phyloP scores from a whole-genome alignment of 2,888 invertebrate species.

The Nebria salina region DNA sequence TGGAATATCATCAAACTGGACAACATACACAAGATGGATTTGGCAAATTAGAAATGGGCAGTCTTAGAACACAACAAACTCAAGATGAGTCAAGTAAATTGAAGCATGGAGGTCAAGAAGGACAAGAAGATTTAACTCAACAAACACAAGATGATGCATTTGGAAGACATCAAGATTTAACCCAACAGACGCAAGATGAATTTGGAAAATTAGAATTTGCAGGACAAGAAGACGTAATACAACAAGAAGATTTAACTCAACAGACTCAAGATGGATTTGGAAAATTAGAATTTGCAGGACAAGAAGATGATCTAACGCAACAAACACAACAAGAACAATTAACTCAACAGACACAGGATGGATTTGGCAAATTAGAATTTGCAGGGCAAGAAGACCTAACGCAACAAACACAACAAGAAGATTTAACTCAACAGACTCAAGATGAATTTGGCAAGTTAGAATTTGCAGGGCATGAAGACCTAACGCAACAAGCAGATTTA shows the following conservation, averaged over 20 bases:
- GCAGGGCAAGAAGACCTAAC: constrained; percentile 56
- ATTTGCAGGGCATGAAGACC: constrained; percentile 18
- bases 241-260: constrained; percentile 49
- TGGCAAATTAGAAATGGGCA: constrained; percentile 34
- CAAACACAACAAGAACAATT: constrained; percentile 49
- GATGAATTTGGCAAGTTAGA: constrained; percentile 48
- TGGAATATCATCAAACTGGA: constrained; percentile 40
- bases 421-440: constrained; percentile 54
- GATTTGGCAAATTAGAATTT: constrained; percentile 23
- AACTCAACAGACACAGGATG: constrained; percentile 39
- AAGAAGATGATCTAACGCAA: constrained; percentile 31
- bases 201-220: background rate
- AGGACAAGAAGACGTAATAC: constrained; percentile 49
- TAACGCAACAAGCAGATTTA: constrained; percentile 49
- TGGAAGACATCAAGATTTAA: constrained; percentile 48
- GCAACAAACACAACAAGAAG: constrained; percentile 54
- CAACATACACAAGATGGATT: constrained; percentile 52
- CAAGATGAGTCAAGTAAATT: constrained; percentile 23
- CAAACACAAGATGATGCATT: constrained; percentile 2
- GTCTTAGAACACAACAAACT: constrained; percentile 26
- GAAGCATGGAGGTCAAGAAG: constrained; percentile 12
- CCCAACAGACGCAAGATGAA: constrained; percentile 48
- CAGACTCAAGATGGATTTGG: constrained; percentile 45
- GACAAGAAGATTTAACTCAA: constrained; percentile 48
- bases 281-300: background rate